A percentile compares a stretch with the other conserved stretches of the same genome.
Evolutionary conservation across 2,797 vertebrate species (phyloP).

Genomic region (Liparis tanakae): DNA sequence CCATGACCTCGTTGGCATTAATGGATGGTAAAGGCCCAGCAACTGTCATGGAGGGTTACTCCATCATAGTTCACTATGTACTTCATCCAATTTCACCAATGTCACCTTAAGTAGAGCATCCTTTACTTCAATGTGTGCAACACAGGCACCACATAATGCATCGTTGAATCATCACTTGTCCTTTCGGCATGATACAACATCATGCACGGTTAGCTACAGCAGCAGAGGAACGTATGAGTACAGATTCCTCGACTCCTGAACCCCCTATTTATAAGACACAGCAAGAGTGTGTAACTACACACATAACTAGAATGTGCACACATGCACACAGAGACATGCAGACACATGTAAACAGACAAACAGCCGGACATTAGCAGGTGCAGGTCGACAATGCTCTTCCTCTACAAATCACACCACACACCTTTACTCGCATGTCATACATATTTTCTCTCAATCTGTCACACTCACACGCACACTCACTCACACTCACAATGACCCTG

Average conservation of each 20-base stretch:
- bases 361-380: conserved; percentile 21
- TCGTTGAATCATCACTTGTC: conserved; percentile 9
- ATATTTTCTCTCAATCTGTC: conserved; percentile 30
- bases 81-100: conserved; percentile 6
- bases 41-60: conserved; percentile 35
- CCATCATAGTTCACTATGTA: conserved; percentile 7
- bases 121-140: conserved; percentile 1
- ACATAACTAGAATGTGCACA: conserved; percentile 11
- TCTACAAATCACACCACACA: conserved; percentile 32
- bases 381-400: conserved; percentile 9
- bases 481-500: conserved; percentile 8
- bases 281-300: conserved; percentile 5
- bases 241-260: conserved; percentile 9
- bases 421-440: conserved; percentile 15
- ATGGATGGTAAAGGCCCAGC: conserved; percentile 59
- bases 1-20: conserved; percentile 58
- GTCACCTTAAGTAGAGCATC: conserved; percentile 3
- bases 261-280: not conserved
- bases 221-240: conserved; percentile 25
- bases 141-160: not conserved
- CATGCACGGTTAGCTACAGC: conserved; percentile 9
- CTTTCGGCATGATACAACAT: not conserved
- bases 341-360: conserved; percentile 32
- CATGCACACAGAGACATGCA: conserved; percentile 13
- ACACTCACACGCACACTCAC: not conserved